Base-by-base conservation (phyloP, 2,888 invertebrate species). In the Macaria notata region DNA sequence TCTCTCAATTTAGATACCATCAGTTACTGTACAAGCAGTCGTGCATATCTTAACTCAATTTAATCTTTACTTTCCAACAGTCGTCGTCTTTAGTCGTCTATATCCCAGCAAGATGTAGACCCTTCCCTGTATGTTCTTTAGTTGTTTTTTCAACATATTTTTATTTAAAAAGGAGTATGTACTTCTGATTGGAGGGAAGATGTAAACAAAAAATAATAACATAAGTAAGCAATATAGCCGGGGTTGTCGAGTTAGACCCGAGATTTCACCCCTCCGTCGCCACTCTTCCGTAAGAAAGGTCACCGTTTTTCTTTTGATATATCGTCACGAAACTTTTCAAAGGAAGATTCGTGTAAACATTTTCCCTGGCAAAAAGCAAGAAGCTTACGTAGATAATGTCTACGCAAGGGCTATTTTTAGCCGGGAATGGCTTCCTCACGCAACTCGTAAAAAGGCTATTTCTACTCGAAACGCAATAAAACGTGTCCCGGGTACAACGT, bases 381-480 rank as follows among this genome's bases (percentile, higher is more conserved):
- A 57, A 42, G 58, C 57, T 54, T 63, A 64, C 49, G 53, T 46
- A 54, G 58, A 58, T 67, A 62, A 62, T 62, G 60, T 61, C 58
- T 54, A 51, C 63, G 59, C 59, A 61, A 62, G 61, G 50, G 59
- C 68, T 75, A 78, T 77, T 73, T 69, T 66, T 70, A 68, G 66
- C 61, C 61, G 59, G 54, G 61, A 65, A 69, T 62, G 68, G 70
- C 72, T 72, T 70, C 73, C 71, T 60, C 62, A 62, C 69, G 65
- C 67, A 63, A 71, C 71, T 80, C 79, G 75, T 81, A 79, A 79
- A 81, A 78, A 72, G 68, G 72, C 71, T 74, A 79, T 81, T 80
- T 75, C 73, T 73, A 70, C 70, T 71, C 64, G 63, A 65, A 71
- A 72, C 71, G 76, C 69, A 73, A 78, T 83, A 81, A 81, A 82